These are phyloP conservation scores for Betta splendens DNA, from an alignment of 2,797 vertebrate genomes.

Conservation along the genomic window DNA sequence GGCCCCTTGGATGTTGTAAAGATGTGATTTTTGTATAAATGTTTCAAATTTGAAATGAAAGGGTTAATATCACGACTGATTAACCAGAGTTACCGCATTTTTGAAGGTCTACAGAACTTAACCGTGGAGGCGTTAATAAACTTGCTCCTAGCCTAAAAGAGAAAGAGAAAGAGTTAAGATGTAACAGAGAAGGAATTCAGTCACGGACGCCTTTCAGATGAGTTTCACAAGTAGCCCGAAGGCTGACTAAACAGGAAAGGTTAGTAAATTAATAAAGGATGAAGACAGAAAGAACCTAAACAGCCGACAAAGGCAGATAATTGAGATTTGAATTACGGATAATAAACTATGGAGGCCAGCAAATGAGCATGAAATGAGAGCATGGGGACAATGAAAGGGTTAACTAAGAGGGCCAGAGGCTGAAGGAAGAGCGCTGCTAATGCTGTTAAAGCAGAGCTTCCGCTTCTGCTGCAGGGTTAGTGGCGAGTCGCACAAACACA, in stretches of 20 bases:
- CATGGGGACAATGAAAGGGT: constrained; percentile 27
- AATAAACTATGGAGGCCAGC: not conserved
- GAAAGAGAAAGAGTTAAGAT: constrained; percentile 37
- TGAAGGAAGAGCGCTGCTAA: constrained; percentile 59
- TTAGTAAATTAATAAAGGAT: constrained; percentile 24
- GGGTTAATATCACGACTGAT: too few relatives aligned
- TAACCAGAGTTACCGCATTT: not conserved
- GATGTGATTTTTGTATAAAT: not conserved
- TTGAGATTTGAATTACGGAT: not conserved
- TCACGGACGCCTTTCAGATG: constrained; percentile 31
- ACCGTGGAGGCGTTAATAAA: constrained; percentile 23
- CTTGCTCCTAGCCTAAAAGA: not conserved
- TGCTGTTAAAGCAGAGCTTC: constrained; percentile 56
- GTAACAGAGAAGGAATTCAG: constrained; percentile 26
- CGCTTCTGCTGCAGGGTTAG: constrained; percentile 49
- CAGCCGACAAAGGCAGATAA: constrained; percentile 13
- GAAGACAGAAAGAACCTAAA: constrained; percentile 4
- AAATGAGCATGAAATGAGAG: not conserved
- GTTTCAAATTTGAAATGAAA: not conserved
- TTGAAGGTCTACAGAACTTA: not conserved
- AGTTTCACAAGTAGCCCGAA: constrained; percentile 42
- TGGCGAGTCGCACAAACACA: constrained; percentile 45
- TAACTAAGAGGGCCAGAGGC: constrained; percentile 37
- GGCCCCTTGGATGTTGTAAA: not conserved
- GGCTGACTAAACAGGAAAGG: constrained; percentile 39